Evolutionary conservation across 2,797 vertebrate species (phyloP).

Genomic region (Myiothlypis coronata): DNA sequence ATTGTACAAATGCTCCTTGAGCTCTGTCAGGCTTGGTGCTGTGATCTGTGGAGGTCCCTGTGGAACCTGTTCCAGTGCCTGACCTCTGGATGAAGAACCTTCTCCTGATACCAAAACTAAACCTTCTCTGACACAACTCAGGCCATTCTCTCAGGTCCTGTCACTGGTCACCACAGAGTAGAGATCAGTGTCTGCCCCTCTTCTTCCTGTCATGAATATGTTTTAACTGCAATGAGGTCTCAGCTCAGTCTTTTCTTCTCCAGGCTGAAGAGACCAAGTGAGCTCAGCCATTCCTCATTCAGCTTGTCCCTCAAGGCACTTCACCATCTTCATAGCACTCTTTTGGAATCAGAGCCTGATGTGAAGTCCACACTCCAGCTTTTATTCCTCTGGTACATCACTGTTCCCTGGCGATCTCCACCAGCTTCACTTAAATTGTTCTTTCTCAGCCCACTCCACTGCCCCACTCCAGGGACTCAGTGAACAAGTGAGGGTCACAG

Average conservation of each 20-base stretch:
- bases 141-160: accelerated
- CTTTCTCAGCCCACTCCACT: not conserved
- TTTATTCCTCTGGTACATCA: not conserved
- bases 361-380: not conserved
- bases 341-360: not conserved
- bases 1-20: not conserved
- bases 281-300: not conserved
- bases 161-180: not conserved
- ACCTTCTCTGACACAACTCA: not conserved
- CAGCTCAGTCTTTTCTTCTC: not conserved
- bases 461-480: not conserved
- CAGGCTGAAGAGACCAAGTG: not conserved
- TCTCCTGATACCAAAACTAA: not conserved
- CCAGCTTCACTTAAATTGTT: not conserved
- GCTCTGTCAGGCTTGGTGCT: not conserved
- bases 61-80: not conserved
- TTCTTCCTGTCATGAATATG: too few species aligned
- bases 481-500: not conserved
- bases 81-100: not conserved
- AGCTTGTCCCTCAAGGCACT: not conserved
- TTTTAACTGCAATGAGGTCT: not conserved
- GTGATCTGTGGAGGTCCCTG: not conserved
- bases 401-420: accelerated
- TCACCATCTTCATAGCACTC: not conserved
- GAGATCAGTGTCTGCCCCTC: not conserved